phyloP scores from a whole-genome alignment of 2,113 vertebrate species.

The Halcyon malimbica region DNA sequence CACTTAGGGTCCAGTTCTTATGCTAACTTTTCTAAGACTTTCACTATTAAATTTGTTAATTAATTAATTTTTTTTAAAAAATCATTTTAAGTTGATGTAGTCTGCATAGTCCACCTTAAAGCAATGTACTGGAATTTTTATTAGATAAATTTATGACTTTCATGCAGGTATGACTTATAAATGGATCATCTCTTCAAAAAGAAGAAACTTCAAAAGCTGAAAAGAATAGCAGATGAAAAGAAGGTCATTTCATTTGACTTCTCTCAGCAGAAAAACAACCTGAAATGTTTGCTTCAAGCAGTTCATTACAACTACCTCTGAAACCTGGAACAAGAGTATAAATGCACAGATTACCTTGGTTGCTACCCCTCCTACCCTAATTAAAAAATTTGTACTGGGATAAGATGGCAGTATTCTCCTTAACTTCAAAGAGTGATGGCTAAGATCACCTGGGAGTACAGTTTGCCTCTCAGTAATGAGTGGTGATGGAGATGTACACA shows the following conservation, averaged over 20 bases:
- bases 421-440: not conserved
- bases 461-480: not conserved
- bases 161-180: not conserved
- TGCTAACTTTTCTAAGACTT: not conserved
- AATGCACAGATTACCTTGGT: not conserved
- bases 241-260: conserved; percentile 49
- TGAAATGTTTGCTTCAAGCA: conserved; percentile 23
- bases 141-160: not conserved
- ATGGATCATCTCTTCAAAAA: not conserved
- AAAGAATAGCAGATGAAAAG: conserved; percentile 18
- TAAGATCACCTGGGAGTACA: not conserved
- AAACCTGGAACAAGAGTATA: not conserved
- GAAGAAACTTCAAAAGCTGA: conserved; percentile 36
- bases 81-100: not conserved
- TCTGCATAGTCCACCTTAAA: not conserved
- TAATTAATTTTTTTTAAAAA: not conserved
- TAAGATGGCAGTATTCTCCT: not conserved
- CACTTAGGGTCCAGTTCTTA: not conserved
- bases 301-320: conserved; percentile 6
- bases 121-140: not conserved
- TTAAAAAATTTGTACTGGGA: not conserved
- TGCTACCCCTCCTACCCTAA: not conserved
- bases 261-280: conserved; percentile 39
- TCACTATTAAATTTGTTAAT: not conserved
- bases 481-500: not conserved